phyloP scores from a whole-genome alignment of 2,888 invertebrate genomes.

The Melangyna quadrimaculata region DNA sequence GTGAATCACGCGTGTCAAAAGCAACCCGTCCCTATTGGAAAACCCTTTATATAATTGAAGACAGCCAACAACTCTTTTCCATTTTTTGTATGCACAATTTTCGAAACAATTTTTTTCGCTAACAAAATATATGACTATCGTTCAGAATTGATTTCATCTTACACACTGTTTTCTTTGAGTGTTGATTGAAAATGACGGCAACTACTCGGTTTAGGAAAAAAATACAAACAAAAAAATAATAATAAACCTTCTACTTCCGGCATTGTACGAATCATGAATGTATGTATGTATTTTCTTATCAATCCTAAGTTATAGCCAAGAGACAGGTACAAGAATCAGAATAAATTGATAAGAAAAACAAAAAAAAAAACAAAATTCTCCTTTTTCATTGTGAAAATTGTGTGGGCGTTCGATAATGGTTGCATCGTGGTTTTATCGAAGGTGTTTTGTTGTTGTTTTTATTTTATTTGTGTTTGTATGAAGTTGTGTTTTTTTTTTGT shows the following conservation, averaged over 20 bases:
- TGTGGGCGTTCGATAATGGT: slow-evolving; percentile 28
- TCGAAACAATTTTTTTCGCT: too few species aligned
- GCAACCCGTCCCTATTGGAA: too few species aligned
- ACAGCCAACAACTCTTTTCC: too few species aligned
- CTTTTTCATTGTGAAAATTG: neutral
- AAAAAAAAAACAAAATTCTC: slow-evolving; percentile 47
- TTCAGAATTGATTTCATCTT: too few species aligned
- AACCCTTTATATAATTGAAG: too few species aligned
- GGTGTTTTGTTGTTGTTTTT: neutral
- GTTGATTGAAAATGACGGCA: too few species aligned
- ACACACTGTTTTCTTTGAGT: too few species aligned
- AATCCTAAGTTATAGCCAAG: slow-evolving; percentile 6
- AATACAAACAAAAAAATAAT: too few species aligned
- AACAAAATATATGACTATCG: too few species aligned
- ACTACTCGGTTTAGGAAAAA: too few species aligned
- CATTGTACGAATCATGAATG: neutral
- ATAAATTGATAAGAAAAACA: slow-evolving; percentile 54
- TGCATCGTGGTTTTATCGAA: slow-evolving; percentile 38
- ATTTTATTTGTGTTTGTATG: neutral
- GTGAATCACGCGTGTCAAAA: too few species aligned
- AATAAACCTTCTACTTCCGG: neutral
- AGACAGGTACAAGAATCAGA: slow-evolving; percentile 42
- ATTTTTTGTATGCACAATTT: too few species aligned
- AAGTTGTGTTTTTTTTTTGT: neutral
- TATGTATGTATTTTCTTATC: slow-evolving; percentile 19